Conservation (phyloP, 2,888 invertebrate species). For the Latrodectus elegans region DNA sequence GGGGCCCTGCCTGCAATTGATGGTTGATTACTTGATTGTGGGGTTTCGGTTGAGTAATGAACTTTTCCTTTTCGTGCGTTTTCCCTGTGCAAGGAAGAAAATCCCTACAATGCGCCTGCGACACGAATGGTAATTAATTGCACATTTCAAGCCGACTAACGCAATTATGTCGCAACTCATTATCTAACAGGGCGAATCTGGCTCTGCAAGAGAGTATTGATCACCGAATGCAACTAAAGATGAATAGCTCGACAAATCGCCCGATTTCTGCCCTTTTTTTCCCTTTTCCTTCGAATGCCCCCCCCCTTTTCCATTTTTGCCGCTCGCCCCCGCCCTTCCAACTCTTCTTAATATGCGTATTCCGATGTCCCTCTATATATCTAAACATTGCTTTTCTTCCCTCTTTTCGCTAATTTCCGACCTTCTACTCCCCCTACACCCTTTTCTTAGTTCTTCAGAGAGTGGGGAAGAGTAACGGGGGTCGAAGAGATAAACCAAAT, state of each 20-base stretch:
- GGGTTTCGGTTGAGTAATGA: slow-evolving; percentile 67
- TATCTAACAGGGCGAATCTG: slow-evolving; percentile 62
- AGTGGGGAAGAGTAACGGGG: slow-evolving; percentile 7
- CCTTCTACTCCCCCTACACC: not conserved
- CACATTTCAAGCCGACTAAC: slow-evolving; percentile 69
- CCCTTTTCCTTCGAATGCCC: slow-evolving; percentile 6
- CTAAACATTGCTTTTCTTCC: slow-evolving; percentile 23
- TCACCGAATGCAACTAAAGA: slow-evolving; percentile 67
- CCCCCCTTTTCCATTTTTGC: slow-evolving; percentile 32
- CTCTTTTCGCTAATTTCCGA: slow-evolving; percentile 46
- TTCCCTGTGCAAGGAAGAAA: slow-evolving; percentile 40
- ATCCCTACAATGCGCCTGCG: slow-evolving; percentile 66
- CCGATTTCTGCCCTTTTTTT: slow-evolving; percentile 25
- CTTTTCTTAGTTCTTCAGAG: slow-evolving; percentile 41
- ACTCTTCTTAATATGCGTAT: slow-evolving; percentile 65
- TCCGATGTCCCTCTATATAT: slow-evolving; percentile 51
- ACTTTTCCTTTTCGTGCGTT: slow-evolving; percentile 64
- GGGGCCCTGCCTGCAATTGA: slow-evolving; percentile 60
- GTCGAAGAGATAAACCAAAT: slow-evolving; percentile 66
- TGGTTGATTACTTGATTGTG: slow-evolving; percentile 69
- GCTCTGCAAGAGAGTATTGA: slow-evolving; percentile 63
- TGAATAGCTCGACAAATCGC: slow-evolving; percentile 67
- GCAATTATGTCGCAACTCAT: slow-evolving; percentile 69
- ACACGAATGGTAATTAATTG: slow-evolving; percentile 68
- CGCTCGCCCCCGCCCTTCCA: slow-evolving; percentile 29